phyloP scores from a whole-genome alignment of 2,797 vertebrate genomes.

The Cryptoprocta ferox region DNA sequence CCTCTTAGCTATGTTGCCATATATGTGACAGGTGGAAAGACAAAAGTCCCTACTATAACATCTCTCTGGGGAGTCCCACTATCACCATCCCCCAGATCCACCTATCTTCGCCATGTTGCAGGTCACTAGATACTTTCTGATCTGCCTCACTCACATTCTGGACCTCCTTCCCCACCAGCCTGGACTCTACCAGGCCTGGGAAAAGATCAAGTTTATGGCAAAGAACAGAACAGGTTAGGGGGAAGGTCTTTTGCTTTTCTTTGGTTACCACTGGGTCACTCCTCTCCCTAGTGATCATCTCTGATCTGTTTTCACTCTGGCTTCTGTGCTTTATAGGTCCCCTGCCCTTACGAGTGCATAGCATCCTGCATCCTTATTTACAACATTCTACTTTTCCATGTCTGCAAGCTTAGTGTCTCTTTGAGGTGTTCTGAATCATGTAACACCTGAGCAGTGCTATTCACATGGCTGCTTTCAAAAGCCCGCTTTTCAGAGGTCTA shows the following conservation, averaged over 20 bases:
- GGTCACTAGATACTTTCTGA: background rate
- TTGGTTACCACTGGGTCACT: background rate
- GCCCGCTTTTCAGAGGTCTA: background rate
- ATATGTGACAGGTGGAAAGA: background rate
- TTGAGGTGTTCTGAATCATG: background rate
- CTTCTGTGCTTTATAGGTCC: background rate
- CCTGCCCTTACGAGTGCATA: background rate
- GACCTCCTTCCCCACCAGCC: background rate
- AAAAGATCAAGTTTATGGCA: background rate
- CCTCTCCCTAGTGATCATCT: background rate
- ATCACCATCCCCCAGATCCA: background rate
- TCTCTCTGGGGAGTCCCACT: background rate
- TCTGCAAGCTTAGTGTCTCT: background rate
- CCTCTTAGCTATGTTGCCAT: background rate
- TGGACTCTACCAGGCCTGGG: background rate
- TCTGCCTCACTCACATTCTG: background rate
- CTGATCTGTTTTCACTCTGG: background rate
- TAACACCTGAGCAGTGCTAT: background rate
- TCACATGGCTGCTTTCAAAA: background rate
- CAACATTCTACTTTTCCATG: background rate
- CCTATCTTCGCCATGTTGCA: background rate
- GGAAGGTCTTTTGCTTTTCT: background rate
- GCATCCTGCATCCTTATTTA: background rate
- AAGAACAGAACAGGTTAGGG: background rate
- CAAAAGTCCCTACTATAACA: background rate